phyloP scores from a whole-genome alignment of 2,888 invertebrate species.

The Caenorhabditis auriculariae region DNA sequence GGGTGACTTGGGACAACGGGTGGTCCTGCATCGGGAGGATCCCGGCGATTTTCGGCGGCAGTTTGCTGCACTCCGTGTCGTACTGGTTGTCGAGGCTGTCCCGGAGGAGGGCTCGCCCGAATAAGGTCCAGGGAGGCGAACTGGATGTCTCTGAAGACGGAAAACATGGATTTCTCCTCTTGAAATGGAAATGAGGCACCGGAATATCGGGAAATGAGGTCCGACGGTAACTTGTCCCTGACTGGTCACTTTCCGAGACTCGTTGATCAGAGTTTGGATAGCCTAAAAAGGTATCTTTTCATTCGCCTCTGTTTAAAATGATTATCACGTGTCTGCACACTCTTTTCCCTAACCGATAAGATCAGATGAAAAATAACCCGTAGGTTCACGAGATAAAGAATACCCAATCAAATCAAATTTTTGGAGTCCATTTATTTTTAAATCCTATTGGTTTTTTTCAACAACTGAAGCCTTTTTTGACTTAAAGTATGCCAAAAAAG shows the following conservation, averaged over 20 bases:
- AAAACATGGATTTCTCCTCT: background rate
- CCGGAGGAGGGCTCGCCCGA: slow-evolving; percentile 50
- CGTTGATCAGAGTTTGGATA: slow-evolving; percentile 50
- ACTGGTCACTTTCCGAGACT: slow-evolving; percentile 39
- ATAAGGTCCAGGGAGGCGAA: slow-evolving; percentile 53
- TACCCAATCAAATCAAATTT: too few species aligned
- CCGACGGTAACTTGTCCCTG: slow-evolving; percentile 41
- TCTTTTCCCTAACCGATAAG: too few species aligned
- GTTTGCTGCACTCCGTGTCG: slow-evolving; percentile 39
- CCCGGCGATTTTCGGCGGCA: slow-evolving; percentile 50
- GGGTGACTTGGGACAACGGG: slow-evolving; percentile 39
- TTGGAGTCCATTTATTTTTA: too few species aligned
- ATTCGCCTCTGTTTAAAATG: slow-evolving; percentile 6
- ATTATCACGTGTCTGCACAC: slow-evolving; percentile 6
- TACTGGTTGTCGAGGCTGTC: slow-evolving; percentile 52
- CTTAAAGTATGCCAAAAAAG: too few species aligned
- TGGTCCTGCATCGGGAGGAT: slow-evolving; percentile 48
- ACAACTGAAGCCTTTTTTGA: too few species aligned
- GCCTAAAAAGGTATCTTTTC: slow-evolving; percentile 19
- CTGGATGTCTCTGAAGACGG: slow-evolving; percentile 51
- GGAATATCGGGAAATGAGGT: slow-evolving; percentile 54
- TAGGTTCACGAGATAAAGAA: too few species aligned
- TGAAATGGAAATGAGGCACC: slow-evolving; percentile 32
- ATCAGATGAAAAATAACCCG: too few species aligned
- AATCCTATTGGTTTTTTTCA: too few species aligned